Evolutionary conservation across 1,140 invertebrate genomes (phyloP).

Genomic region (Ladona fulva): DNA sequence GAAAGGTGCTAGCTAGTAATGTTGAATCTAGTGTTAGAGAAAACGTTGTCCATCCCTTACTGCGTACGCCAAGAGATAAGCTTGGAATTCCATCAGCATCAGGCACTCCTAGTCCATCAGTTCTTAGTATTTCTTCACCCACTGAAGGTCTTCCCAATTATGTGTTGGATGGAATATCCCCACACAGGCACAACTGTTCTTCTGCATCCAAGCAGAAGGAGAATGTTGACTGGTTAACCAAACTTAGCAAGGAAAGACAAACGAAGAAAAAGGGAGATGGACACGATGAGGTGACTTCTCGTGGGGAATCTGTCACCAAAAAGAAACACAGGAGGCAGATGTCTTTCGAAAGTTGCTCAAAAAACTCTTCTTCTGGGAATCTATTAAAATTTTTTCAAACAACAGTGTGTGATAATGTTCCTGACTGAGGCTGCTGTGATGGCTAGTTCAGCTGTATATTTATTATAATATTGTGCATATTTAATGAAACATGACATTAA

Average conservation of each 20-base stretch:
- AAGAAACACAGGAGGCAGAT: not conserved
- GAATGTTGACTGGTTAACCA: slow-evolving; percentile 61
- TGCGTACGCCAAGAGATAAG: not conserved
- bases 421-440: not conserved
- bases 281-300: not conserved
- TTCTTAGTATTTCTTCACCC: slow-evolving; percentile 43
- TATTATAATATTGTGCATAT: no score
- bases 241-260: slow-evolving; percentile 47
- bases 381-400: not conserved
- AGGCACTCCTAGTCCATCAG: not conserved
- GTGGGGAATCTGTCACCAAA: not conserved
- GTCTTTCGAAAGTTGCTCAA: not conserved
- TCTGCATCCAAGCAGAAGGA: slow-evolving; percentile 54
- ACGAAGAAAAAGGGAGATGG: not conserved
- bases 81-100: not conserved
- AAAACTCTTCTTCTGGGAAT: not conserved
- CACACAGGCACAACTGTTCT: slow-evolving; percentile 58
- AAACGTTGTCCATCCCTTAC: no score
- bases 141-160: slow-evolving; percentile 68
- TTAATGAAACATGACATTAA: no score
- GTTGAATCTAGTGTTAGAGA: slow-evolving; percentile 22
- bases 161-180: slow-evolving; percentile 61
- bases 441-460: no score
- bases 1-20: not conserved
- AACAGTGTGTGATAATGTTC: not conserved